Evolutionary conservation across 2,888 invertebrate genomes (phyloP), one percentile per base, ranked within the genome.

Genomic region (Caenorhabditis imperialis): DNA sequence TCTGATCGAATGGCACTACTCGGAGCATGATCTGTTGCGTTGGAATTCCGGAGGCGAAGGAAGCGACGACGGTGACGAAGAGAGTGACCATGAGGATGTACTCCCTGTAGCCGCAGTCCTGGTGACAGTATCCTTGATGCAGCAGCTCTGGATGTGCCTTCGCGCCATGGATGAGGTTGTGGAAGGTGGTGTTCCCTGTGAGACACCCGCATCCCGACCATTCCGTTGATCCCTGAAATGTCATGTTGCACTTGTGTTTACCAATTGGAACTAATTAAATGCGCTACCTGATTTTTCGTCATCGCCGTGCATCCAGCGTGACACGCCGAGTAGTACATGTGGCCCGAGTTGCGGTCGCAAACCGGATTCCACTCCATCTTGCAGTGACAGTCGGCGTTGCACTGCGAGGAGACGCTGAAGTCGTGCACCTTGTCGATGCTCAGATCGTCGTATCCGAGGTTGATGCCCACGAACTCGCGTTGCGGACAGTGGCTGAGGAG

Each of bases 11-110:
- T 14, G 88, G 86, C 23, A 88, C 86, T 5, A 86, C 86, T 5
- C 86, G 81, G 12, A 86, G 80, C 85, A 86, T 85, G 27, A 86
- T 86, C 81, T 85, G 87, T 71, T 87, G 87, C 18, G 80, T 80
- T 8, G 87, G 87, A 33, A 88, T 87, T 22, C 85, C 86, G 1
- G 84, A 78, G 3, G 86, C 87, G 55, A 87, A 88, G 35, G 84
- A 84, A 40, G 85, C 84, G 48, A 86, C 83, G 8, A 86, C 85
- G 20, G 85, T 84, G 51, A 86, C 79, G 74, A 86, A 86, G 12
- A 87, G 70, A 8, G 85, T 78, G 30, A 78, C 60, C 58, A 86
- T 80, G 50, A 88, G 84, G 42, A 84, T 76, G 72, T 82, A 84
- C 61, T 83, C 75, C 2, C 72, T 48, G 53, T 72, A 78, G 7